Base-by-base conservation (phyloP, 2,888 invertebrate genomes). In the Pocota personata region DNA sequence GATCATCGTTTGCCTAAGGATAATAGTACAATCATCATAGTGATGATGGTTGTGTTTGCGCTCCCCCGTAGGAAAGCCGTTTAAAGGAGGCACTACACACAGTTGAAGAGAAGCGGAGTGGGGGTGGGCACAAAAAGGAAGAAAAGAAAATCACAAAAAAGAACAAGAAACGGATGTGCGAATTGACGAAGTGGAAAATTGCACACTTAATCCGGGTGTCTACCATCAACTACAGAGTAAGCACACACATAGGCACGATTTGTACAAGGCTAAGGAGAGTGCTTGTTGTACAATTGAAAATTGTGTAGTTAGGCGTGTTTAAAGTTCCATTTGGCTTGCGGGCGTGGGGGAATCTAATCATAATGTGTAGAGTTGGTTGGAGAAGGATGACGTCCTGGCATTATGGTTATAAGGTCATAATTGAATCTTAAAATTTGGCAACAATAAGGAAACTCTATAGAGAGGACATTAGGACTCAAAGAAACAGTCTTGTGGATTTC, bases 181-280 rank as follows among this genome's bases (percentile, higher is more conserved):
- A 71, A 52, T 71, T 78, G 78, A 71, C 78, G 78, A 55, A 71
- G 78, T 78, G 78, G 78, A 78, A 78, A 78, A 78, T 78, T 78
- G 78, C 69, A 62, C 78, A 78, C 78, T 78, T 78, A 78, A 78
- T 78, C 78, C 69, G 69, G 78, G 62, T 62, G 78, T 64, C 77
- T 77, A 40, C 50, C 46, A 48, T 32, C 21, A 30, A 14, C 5
- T 21, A 50, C 7, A 40, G 21, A 72, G 16, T 14, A 35, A 12
- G 12, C 7, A 66, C 4, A 52, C 55, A 27, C 16, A 40, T n/a
- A 32, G 10, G 43, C 48, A 19, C 62, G n/a, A 64, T 50, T 19
- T 40, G 27, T 21, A 62, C 58, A 77, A 69, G 69, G 78, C 62
- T 35, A 55, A 43, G n/a, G 43, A 21, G 16, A 52, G 69, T 5